These are phyloP conservation scores for Malurus cyaneus DNA, from an alignment of 2,113 vertebrate species.

Conservation along the genomic window DNA sequence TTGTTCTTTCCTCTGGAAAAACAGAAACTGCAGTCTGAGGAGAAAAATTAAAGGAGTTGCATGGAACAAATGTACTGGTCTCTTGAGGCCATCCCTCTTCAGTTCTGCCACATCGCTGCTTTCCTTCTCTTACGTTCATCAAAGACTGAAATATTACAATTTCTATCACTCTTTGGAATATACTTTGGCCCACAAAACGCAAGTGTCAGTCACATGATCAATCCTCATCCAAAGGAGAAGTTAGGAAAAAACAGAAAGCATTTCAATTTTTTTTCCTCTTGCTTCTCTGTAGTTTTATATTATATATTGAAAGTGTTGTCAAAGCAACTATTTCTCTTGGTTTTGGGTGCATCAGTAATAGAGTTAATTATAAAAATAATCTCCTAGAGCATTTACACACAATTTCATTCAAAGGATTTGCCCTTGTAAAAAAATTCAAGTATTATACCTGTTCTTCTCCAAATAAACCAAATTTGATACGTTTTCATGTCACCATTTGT, in stretches of 20 bases:
- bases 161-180: background rate
- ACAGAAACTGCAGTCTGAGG: background rate
- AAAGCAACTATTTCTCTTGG: background rate
- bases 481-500: background rate
- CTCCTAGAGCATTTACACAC: background rate
- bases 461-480: background rate
- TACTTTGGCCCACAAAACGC: background rate
- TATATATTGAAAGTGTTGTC: background rate
- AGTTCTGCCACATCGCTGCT: background rate
- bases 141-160: background rate
- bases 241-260: background rate
- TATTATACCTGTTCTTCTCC: background rate
- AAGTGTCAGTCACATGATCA: background rate
- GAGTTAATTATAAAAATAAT: background rate
- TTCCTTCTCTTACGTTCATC: background rate
- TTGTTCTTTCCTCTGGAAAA: background rate
- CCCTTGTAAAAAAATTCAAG: background rate
- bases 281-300: background rate
- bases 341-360: background rate
- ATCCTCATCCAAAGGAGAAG: background rate
- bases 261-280: background rate
- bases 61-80: background rate
- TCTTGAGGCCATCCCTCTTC: background rate
- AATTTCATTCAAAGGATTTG: background rate
- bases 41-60: background rate